Conservation (phyloP, 2,888 invertebrate species). For the Pyrrhopygopsis socrates region DNA sequence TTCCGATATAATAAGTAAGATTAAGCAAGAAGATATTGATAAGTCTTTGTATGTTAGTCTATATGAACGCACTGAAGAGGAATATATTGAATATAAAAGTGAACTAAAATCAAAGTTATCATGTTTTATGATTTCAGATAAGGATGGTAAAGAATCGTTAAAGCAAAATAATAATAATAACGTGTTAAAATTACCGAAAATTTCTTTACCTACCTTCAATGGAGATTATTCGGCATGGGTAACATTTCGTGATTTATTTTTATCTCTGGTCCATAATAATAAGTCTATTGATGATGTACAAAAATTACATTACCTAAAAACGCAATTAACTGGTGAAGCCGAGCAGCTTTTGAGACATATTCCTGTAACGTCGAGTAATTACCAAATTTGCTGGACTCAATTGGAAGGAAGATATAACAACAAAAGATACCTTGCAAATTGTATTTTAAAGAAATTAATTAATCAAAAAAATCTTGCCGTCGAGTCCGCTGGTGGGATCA, state of each 20-base stretch:
- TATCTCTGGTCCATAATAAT: constrained; percentile 67
- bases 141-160: not conserved
- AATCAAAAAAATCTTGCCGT: not conserved
- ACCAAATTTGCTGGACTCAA: constrained; percentile 68
- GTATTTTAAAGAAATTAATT: not conserved
- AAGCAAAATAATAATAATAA: not conserved
- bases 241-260: constrained; percentile 71
- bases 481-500: constrained; percentile 37
- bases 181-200: constrained; percentile 61
- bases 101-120: not conserved
- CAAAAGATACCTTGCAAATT: constrained; percentile 64
- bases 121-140: not conserved
- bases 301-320: constrained; percentile 80
- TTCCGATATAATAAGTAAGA: not conserved
- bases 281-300: constrained; percentile 69
- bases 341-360: constrained; percentile 75
- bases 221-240: constrained; percentile 74
- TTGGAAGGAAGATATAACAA: constrained; percentile 75
- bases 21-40: not conserved
- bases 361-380: constrained; percentile 68
- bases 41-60: not conserved
- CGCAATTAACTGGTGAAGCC: constrained; percentile 72
- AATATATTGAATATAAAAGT: not conserved
- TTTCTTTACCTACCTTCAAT: constrained; percentile 67
- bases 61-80: not conserved